Percentiles rank a stretch among this genome's conserved stretches.
phyloP scores from a whole-genome alignment of 2,888 invertebrate species.

The Leptinotarsa tumamoca region DNA sequence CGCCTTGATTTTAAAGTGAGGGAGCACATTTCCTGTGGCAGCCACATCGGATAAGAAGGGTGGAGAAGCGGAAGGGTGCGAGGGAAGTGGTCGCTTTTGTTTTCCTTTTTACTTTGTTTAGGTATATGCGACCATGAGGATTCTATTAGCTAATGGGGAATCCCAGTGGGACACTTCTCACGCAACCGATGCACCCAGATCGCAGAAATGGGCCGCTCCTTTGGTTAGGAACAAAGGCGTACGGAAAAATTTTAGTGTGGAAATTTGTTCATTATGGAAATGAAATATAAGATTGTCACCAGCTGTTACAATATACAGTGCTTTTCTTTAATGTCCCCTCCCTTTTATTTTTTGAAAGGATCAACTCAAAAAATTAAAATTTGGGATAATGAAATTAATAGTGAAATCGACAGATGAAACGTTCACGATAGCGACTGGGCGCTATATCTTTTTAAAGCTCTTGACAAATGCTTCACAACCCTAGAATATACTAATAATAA shows the following conservation, averaged over 20 bases:
- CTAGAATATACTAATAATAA: too few species aligned
- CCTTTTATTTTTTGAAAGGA: too few species aligned
- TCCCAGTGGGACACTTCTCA: slow-evolving; percentile 54
- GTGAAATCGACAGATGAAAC: too few species aligned
- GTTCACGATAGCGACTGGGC: too few species aligned
- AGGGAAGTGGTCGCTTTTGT: slow-evolving; percentile 23
- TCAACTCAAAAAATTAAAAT: too few species aligned
- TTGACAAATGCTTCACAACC: too few species aligned
- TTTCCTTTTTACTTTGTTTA: slow-evolving; percentile 38
- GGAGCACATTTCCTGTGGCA: background rate
- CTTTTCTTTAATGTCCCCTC: too few species aligned
- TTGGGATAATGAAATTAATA: too few species aligned
- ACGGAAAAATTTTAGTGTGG: background rate
- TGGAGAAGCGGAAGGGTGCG: slow-evolving; percentile 11
- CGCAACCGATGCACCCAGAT: slow-evolving; percentile 43
- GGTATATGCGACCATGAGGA: slow-evolving; percentile 33
- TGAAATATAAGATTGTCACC: background rate
- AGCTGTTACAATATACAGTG: too few species aligned
- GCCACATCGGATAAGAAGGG: slow-evolving; percentile 14
- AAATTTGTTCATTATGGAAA: background rate
- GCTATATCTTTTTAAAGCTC: too few species aligned
- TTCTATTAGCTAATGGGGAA: slow-evolving; percentile 58
- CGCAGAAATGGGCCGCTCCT: slow-evolving; percentile 12
- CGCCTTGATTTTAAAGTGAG: background rate
- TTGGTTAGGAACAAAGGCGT: background rate